Evolutionary conservation across 2,888 invertebrate genomes (phyloP).

Genomic region (Digitonthophagus gazella): DNA sequence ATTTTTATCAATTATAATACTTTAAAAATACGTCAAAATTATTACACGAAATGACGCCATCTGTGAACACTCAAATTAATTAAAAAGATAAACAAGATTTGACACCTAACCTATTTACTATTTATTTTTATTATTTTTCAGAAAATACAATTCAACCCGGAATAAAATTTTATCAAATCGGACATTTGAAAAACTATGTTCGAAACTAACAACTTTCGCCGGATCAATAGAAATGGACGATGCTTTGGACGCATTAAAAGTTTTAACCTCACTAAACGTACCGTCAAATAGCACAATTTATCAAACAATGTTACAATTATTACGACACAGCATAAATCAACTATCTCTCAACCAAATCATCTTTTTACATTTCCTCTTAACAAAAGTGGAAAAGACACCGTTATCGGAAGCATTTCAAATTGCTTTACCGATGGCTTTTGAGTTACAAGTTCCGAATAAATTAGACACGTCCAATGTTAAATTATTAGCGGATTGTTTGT

Average conservation of each 20-base stretch:
- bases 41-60: too few relatives aligned
- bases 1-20: too few relatives aligned
- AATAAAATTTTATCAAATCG: not conserved
- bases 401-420: constrained; percentile 63
- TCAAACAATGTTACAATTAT: constrained; percentile 63
- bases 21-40: too few relatives aligned
- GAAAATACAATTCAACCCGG: not conserved
- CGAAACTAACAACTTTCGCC: constrained; percentile 56
- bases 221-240: constrained; percentile 56
- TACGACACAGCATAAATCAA: constrained; percentile 61
- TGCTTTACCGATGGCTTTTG: constrained; percentile 67
- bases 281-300: constrained; percentile 59
- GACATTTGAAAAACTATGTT: constrained; percentile 58
- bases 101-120: too few relatives aligned
- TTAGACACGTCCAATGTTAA: constrained; percentile 57
- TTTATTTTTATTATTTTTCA: not conserved
- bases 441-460: constrained; percentile 60
- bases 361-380: constrained; percentile 61
- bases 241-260: constrained; percentile 59
- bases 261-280: constrained; percentile 59
- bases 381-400: constrained; percentile 54
- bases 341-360: constrained; percentile 61
- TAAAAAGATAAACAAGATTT: not conserved
- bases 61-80: too few relatives aligned
- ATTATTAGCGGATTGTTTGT: constrained; percentile 56